These are phyloP conservation scores for Bagarius yarrelli DNA, from an alignment of 2,113 vertebrate genomes.

Conservation along the genomic window DNA sequence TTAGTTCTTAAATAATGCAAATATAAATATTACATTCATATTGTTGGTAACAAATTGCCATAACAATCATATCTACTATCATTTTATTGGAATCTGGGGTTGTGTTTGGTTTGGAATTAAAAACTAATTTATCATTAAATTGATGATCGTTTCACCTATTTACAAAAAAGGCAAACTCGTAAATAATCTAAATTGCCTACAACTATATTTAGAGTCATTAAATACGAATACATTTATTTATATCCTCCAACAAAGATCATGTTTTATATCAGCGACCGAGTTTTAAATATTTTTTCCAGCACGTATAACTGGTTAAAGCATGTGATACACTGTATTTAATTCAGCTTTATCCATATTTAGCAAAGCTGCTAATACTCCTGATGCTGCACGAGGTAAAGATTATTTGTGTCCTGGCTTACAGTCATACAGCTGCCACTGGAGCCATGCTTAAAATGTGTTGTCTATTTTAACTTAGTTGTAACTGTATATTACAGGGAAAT, in stretches of 20 bases:
- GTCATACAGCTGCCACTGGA: constrained; percentile 68
- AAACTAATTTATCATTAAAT: constrained; percentile 8
- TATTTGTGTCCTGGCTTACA: constrained; percentile 65
- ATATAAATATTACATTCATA: not conserved
- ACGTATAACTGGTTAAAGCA: constrained; percentile 34
- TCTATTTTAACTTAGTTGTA: constrained; percentile 72
- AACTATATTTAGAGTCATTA: not conserved
- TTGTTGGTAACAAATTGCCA: not conserved
- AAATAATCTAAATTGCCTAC: constrained; percentile 46
- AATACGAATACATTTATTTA: constrained; percentile 3
- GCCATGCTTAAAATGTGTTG: constrained; percentile 53
- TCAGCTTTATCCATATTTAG: constrained; percentile 66
- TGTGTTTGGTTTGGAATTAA: not conserved
- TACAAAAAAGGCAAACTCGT: constrained; percentile 40
- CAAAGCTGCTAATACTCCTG: constrained; percentile 49
- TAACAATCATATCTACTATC: not conserved
- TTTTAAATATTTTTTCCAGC: constrained; percentile 5
- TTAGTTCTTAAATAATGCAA: too few species aligned
- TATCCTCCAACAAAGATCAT: not conserved
- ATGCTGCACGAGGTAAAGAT: constrained; percentile 55
- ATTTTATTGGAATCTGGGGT: not conserved
- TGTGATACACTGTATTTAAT: constrained; percentile 50
- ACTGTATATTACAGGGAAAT: constrained; percentile 61
- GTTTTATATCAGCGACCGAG: not conserved
- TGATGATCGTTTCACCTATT: not conserved